Conservation (phyloP, 2,113 vertebrate genomes). For the Protomyctophum bolini region DNA sequence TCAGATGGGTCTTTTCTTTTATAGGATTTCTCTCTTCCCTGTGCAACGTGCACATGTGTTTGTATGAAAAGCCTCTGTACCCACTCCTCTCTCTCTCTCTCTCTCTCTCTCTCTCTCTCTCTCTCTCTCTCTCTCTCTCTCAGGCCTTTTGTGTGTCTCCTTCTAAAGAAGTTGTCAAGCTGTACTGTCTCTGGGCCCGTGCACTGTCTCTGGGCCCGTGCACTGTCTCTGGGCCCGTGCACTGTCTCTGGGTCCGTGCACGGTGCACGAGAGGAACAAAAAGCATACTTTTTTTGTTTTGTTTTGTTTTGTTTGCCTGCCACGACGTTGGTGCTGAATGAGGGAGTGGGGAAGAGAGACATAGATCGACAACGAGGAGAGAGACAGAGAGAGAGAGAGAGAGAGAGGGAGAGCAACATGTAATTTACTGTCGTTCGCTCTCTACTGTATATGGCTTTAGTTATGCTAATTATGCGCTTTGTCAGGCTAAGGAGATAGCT, state of each 20-base stretch:
- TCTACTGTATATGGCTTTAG: conserved; percentile 99
- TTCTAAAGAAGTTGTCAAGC: conserved; percentile 99
- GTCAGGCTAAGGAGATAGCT: conserved; percentile 98
- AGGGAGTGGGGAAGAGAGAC: conserved; percentile 53
- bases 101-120: conserved; percentile 79
- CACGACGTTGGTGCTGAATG: conserved; percentile 82
- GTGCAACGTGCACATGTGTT: neutral
- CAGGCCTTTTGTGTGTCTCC: conserved; percentile 90
- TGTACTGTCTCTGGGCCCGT: conserved; percentile 87
- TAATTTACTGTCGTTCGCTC: conserved; percentile 98
- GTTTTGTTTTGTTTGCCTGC: conserved; percentile 83
- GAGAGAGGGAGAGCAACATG: conserved; percentile 81
- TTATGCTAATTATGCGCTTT: conserved; percentile 98
- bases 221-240: conserved; percentile 86
- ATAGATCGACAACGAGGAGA: conserved; percentile 85
- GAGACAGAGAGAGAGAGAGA: conserved; percentile 57
- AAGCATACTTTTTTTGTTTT: conserved; percentile 91
- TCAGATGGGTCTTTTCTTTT: conserved; percentile 18
- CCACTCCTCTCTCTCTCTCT: conserved; percentile 60
- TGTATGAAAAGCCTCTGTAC: conserved; percentile 76
- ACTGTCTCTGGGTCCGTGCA: too few species aligned
- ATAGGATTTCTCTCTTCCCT: neutral
- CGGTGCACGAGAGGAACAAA: conserved; percentile 90
- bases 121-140: conserved; percentile 83
- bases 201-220: conserved; percentile 88